These are phyloP conservation scores for Nemurella pictetii DNA, from an alignment of 2,888 invertebrate genomes.

Conservation along the genomic window DNA sequence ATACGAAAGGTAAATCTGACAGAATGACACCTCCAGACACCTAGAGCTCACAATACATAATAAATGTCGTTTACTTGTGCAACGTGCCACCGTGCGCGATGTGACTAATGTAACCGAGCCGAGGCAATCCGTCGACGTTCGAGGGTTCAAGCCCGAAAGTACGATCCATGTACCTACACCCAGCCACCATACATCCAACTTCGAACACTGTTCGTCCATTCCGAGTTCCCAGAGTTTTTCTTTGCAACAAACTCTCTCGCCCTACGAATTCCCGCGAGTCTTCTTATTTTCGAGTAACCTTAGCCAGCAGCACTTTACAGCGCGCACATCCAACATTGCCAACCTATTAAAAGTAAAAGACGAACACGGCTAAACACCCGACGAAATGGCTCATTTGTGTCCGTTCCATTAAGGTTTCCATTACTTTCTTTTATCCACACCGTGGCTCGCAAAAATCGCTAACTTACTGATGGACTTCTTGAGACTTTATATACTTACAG, in stretches of 20 bases:
- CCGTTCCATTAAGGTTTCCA: conserved; percentile 27
- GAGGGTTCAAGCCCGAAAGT: too few relatives aligned
- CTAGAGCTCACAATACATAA: too few relatives aligned
- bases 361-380: conserved; percentile 14
- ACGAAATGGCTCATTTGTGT: conserved; percentile 30
- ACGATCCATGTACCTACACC: too few relatives aligned
- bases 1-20: too few relatives aligned
- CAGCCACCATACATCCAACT: background rate
- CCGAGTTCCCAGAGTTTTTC: background rate
- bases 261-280: background rate
- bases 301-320: conserved; percentile 11
- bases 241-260: background rate
- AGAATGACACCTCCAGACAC: too few relatives aligned
- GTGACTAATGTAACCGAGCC: too few relatives aligned
- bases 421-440: conserved; percentile 14
- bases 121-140: too few relatives aligned
- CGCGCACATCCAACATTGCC: background rate
- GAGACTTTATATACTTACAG: background rate
- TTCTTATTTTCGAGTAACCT: conserved; percentile 6
- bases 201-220: background rate
- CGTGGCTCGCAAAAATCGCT: background rate
- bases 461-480: background rate
- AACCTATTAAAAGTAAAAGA: conserved; percentile 22
- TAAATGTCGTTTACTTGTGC: too few relatives aligned
- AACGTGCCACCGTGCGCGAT: too few relatives aligned